phyloP scores from a whole-genome alignment of 2,113 vertebrate species.

The Corydoras maculifer region DNA sequence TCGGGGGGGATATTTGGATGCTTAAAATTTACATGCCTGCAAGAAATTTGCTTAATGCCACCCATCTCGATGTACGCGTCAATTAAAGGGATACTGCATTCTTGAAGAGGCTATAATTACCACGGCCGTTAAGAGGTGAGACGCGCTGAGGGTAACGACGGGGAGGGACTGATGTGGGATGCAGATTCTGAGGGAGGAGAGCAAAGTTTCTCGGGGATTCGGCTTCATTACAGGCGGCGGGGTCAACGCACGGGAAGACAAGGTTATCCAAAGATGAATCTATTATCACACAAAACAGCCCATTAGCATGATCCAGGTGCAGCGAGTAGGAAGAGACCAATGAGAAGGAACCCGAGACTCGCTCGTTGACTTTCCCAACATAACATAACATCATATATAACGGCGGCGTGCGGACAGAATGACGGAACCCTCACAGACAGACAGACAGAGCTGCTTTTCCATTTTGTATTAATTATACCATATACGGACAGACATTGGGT shows the following conservation, averaged over 20 bases:
- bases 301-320: not conserved
- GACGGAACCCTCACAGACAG: too few relatives aligned
- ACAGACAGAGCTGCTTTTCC: too few relatives aligned
- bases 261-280: not conserved
- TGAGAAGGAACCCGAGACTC: not conserved
- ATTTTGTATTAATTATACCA: too few relatives aligned
- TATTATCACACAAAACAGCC: not conserved
- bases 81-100: slow-evolving; percentile 41
- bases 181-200: not conserved
- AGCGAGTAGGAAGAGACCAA: not conserved
- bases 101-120: slow-evolving; percentile 47
- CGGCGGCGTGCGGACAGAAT: too few relatives aligned
- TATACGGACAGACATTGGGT: too few relatives aligned
- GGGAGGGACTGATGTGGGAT: not conserved
- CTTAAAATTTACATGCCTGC: slow-evolving; percentile 16
- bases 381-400: too few relatives aligned
- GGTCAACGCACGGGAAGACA: not conserved
- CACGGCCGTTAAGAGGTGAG: slow-evolving; percentile 41
- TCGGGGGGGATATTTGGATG: not conserved
- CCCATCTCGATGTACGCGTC: slow-evolving; percentile 37
- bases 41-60: slow-evolving; percentile 44
- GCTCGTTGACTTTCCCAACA: too few relatives aligned
- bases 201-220: not conserved
- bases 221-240: not conserved
- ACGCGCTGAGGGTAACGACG: slow-evolving; percentile 15